These are phyloP conservation scores for Leucophenga montana DNA, from an alignment of 2,888 invertebrate species.

Conservation along the genomic window DNA sequence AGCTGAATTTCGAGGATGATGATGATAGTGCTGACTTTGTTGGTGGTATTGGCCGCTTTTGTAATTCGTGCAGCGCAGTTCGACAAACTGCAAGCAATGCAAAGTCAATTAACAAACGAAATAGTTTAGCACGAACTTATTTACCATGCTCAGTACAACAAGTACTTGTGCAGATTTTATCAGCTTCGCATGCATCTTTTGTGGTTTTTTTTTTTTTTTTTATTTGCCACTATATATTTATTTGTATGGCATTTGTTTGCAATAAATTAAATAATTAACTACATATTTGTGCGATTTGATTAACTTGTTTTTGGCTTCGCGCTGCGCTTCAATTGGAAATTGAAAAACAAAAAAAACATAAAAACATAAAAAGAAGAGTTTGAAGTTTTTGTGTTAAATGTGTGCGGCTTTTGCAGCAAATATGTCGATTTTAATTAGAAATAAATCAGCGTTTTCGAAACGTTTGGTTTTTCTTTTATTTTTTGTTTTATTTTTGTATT, in stretches of 20 bases:
- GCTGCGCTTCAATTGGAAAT: neutral
- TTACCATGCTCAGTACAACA: neutral
- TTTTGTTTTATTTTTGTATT: neutral
- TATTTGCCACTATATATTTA: too few species aligned
- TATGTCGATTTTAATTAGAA: neutral
- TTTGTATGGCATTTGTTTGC: neutral
- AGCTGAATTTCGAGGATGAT: neutral
- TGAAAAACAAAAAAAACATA: neutral
- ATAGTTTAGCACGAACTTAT: neutral
- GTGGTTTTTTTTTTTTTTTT: neutral
- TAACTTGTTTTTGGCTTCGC: neutral
- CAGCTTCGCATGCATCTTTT: neutral
- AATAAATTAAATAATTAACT: conserved; percentile 6
- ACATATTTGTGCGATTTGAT: neutral
- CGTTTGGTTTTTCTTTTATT: neutral
- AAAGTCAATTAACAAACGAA: conserved; percentile 5
- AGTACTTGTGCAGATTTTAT: neutral
- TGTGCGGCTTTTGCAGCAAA: neutral
- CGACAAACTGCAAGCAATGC: conserved; percentile 7
- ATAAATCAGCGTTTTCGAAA: neutral
- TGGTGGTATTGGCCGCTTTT: neutral
- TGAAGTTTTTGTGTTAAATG: neutral
- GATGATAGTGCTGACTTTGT: too few species aligned
- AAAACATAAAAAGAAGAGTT: neutral
- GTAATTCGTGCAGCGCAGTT: neutral